A percentile compares a stretch with the other conserved stretches of the same genome.
Conservation (phyloP, 1,140 invertebrate species). For the Potamilus streckersoni region DNA sequence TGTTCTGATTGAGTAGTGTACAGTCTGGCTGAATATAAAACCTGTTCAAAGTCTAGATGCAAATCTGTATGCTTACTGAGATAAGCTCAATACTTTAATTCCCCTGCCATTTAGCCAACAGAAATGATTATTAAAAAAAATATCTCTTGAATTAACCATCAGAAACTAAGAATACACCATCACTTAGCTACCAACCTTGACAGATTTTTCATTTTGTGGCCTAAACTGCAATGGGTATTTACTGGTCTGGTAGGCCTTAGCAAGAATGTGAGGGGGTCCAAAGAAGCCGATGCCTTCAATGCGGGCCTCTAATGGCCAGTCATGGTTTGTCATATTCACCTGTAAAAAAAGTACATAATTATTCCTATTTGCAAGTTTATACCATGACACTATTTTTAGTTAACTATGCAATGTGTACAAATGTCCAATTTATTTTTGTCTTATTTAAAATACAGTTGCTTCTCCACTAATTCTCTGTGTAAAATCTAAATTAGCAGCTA, state of each 20-base stretch:
- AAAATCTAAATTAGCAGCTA: no score
- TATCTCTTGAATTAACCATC: no score
- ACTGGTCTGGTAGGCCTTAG: slow-evolving; percentile 59
- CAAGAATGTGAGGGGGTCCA: slow-evolving; percentile 58
- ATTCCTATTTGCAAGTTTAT: neutral
- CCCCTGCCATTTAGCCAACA: no score
- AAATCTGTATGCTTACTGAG: no score
- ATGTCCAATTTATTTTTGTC: neutral
- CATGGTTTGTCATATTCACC: slow-evolving; percentile 63
- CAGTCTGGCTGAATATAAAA: no score
- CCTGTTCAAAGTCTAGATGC: no score
- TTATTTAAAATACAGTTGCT: no score
- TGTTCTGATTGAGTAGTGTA: no score
- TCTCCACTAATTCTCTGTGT: no score
- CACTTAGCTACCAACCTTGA: slow-evolving; percentile 39
- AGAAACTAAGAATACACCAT: no score
- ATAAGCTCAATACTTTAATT: no score
- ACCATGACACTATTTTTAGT: neutral
- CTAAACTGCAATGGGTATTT: slow-evolving; percentile 62
- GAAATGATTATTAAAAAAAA: no score
- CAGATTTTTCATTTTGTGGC: slow-evolving; percentile 58
- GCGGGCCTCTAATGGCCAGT: slow-evolving; percentile 58
- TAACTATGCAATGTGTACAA: neutral
- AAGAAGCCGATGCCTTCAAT: slow-evolving; percentile 61
- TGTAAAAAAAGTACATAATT: slow-evolving; percentile 30